Base-by-base conservation (phyloP, 2,888 invertebrate genomes). In the Plemyria rubiginata region DNA sequence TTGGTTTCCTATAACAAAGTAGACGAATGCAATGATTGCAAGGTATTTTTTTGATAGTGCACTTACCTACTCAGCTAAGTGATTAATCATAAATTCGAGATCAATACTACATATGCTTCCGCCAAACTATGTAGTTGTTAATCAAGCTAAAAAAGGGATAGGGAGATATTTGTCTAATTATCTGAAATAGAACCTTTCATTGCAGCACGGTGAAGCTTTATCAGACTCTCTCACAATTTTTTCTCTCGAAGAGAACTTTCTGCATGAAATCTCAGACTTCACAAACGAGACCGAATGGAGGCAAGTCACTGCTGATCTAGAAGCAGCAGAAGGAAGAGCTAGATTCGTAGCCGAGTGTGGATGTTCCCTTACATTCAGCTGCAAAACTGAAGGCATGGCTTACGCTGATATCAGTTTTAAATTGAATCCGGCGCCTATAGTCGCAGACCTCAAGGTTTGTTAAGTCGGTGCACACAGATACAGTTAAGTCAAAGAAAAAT, bases 241-340 rank as follows among this genome's bases (percentile, higher is more conserved):
- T 57, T 88, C 87, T 0, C 68, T 86, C 0, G 86, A 88, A 77
- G 82, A 86, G 38, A 85, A 81, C 71, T 88, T 88, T 62, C 74
- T 87, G 2, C 81, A 75, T 46, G 87, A 87, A 62, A 70, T 87
- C 46, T 69, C 82, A 1, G 86, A 87, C 70, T 88, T 75, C 54
- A 73, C 82, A 4, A 87, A 87, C 64, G 86, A 85, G 56, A 86
- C 85, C 0, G 77, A 79, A 38, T 79, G 77, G 77, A 74, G 76
- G 29, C 74, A 79, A 50, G 73, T 85, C 8, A 68, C 74, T 1
- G 80, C 75, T 0, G 68, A 71, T 5, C 50, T 81, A 51, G 36
- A 60, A 3, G 82, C 85, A 4, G 36, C 65, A 2, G 62, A 75
- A 0, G 88, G 88, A 0, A 75, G 85, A 22, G 85, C 84, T 0